phyloP scores from a whole-genome alignment of 2,113 vertebrate species.

The Myanophis thanlyinensis region DNA sequence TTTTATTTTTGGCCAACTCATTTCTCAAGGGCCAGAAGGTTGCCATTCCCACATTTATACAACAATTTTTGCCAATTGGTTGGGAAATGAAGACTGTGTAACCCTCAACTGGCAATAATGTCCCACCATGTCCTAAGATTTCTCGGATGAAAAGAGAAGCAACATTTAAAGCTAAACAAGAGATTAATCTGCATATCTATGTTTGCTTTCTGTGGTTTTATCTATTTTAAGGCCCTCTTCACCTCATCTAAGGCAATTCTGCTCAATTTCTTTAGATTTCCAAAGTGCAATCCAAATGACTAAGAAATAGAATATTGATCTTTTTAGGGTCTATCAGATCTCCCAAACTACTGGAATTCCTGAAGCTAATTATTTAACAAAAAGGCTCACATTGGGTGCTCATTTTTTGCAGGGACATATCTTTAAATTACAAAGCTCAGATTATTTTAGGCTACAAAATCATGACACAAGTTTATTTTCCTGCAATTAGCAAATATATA shows the following conservation, averaged over 20 bases:
- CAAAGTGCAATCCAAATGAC: neutral
- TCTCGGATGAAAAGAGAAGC: neutral
- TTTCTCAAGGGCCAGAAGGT: neutral
- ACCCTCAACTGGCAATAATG: neutral
- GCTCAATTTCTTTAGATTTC: neutral
- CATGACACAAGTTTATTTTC: neutral
- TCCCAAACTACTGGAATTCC: neutral
- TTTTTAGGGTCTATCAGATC: neutral
- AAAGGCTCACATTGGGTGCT: neutral
- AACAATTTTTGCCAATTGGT: neutral
- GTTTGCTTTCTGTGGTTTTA: neutral
- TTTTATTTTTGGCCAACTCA: neutral
- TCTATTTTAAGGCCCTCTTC: neutral
- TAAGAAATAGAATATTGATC: neutral
- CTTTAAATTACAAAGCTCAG: neutral
- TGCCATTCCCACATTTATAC: neutral
- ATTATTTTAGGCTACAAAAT: neutral
- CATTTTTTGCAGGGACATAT: neutral
- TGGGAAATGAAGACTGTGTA: neutral
- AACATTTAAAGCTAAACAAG: neutral
- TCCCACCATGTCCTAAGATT: neutral
- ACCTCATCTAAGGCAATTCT: neutral
- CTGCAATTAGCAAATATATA: neutral
- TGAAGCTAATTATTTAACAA: neutral
- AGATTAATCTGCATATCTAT: neutral